These are phyloP conservation scores for Hystrix brachyura DNA, from an alignment of 2,113 vertebrate genomes.

Conservation along the genomic window DNA sequence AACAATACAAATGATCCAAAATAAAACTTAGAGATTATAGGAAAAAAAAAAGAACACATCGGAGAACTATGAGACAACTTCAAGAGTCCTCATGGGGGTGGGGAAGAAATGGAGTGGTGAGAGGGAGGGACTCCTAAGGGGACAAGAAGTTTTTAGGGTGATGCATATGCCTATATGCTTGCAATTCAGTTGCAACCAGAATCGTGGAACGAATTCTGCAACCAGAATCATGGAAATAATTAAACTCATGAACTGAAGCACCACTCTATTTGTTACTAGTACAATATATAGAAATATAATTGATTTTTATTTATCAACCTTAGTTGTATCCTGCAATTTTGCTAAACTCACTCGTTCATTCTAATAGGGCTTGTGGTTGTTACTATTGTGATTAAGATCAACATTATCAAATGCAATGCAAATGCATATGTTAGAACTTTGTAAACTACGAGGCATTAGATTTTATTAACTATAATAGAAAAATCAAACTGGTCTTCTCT, in stretches of 20 bases:
- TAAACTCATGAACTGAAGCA: neutral
- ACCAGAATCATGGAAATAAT: neutral
- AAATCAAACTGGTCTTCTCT: neutral
- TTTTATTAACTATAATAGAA: constrained; percentile 22
- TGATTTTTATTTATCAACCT: neutral
- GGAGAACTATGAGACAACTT: neutral
- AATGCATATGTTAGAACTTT: neutral
- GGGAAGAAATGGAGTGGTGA: neutral
- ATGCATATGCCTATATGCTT: neutral
- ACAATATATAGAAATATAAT: neutral
- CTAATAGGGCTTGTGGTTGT: neutral
- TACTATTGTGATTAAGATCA: constrained; percentile 53
- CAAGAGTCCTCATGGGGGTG: neutral
- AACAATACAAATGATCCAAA: constrained; percentile 20
- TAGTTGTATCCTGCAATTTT: neutral
- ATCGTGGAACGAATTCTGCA: neutral
- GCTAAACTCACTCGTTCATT: neutral
- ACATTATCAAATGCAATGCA: constrained; percentile 16
- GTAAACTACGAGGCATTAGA: neutral
- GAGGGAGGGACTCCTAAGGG: neutral
- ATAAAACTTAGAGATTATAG: constrained; percentile 44
- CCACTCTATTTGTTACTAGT: neutral
- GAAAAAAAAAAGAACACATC: neutral
- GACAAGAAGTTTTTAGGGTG: neutral
- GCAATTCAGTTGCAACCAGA: neutral